Conservation (phyloP, 2,797 vertebrate species). For the Silurus lanzhouensis region DNA sequence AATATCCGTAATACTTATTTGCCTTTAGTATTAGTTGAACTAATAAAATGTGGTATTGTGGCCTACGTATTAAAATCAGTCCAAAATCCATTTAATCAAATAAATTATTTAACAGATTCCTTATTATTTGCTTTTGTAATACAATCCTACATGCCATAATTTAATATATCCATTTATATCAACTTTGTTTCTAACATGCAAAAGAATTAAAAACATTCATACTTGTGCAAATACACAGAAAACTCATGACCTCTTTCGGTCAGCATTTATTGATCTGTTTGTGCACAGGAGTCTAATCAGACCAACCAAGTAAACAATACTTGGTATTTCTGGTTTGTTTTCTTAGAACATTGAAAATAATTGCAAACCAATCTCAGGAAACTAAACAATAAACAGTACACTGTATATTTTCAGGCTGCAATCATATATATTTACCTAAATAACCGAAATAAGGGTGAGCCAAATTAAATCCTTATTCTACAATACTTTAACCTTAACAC, state of each 20-base stretch:
- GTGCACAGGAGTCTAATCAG: background rate
- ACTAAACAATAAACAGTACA: background rate
- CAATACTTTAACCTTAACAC: too few relatives aligned
- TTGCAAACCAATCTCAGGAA: background rate
- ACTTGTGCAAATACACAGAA: background rate
- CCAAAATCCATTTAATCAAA: background rate
- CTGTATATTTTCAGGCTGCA: too few relatives aligned
- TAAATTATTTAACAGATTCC: background rate
- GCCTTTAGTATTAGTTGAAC: background rate
- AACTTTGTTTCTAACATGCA: background rate
- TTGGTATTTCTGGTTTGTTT: background rate
- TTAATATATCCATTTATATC: background rate
- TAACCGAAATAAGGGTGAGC: too few relatives aligned
- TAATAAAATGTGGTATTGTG: background rate
- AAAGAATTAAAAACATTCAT: background rate
- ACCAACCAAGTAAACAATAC: background rate
- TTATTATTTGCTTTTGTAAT: too few relatives aligned
- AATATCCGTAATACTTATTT: background rate
- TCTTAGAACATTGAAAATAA: background rate
- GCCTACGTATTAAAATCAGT: background rate
- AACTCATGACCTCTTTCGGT: background rate
- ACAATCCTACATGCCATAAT: background rate
- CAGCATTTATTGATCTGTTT: too few relatives aligned
- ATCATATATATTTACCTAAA: background rate
- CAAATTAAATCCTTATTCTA: background rate